Evolutionary conservation across 2,888 invertebrate species (phyloP).

Genomic region (Drosophila neotestacea): DNA sequence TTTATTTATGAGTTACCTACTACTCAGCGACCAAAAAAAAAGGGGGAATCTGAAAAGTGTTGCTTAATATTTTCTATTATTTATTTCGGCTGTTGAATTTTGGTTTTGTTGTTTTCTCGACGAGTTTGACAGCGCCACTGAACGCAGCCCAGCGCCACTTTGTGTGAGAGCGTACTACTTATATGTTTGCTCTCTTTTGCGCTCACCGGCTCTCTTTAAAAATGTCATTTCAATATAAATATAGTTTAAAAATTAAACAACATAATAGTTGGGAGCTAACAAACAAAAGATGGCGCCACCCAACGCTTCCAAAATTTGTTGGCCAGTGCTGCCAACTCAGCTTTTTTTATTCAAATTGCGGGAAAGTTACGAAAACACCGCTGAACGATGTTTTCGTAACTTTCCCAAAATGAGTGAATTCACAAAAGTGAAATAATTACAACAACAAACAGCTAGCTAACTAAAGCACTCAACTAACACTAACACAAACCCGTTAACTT

Average conservation of each 20-base stretch:
- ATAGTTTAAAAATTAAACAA: too few relatives aligned
- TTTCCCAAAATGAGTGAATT: too few relatives aligned
- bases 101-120: slow-evolving; percentile 59
- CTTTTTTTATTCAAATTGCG: too few relatives aligned
- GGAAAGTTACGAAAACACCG: too few relatives aligned
- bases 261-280: too few relatives aligned
- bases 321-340: too few relatives aligned
- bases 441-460: slow-evolving; percentile 41
- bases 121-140: slow-evolving; percentile 63
- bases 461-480: slow-evolving; percentile 26
- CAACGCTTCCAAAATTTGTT: too few relatives aligned
- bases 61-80: slow-evolving; percentile 46
- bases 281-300: too few relatives aligned
- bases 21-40: slow-evolving; percentile 9
- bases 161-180: slow-evolving; percentile 14
- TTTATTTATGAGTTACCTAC: slow-evolving; percentile 11
- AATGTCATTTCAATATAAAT: too few relatives aligned
- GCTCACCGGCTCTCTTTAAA: background rate
- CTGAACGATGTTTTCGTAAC: too few relatives aligned
- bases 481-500: slow-evolving; percentile 14
- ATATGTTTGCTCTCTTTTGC: background rate
- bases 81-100: slow-evolving; percentile 39
- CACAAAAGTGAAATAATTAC: too few relatives aligned
- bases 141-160: slow-evolving; percentile 25
- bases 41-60: slow-evolving; percentile 20